Evolutionary conservation across 2,797 vertebrate species (phyloP), one percentile per base, ranked within the genome.

Genomic region (Dromococcyx pavoninus): DNA sequence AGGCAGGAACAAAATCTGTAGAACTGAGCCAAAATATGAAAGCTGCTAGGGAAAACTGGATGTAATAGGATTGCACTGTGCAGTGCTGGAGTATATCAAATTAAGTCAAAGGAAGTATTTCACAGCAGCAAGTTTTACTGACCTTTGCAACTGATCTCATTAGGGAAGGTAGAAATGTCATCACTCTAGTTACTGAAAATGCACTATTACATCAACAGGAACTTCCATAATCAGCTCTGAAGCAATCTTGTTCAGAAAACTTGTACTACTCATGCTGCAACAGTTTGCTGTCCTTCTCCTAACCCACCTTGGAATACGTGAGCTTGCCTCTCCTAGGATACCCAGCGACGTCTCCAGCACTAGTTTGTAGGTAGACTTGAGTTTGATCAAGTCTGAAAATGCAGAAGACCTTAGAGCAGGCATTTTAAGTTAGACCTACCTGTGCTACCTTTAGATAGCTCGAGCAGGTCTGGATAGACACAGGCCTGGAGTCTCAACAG

Each of bases 401-500:
- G 5, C 46, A 58, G 27, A 41, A 3, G 27, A 50, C 53, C 54
- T 87, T 32, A 16, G 27, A 88, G 33, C 17, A 12, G 7, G 9
- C n/a, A 84, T 17, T 48, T 66, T 27, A 46, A 93, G 44, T 0
- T 18, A 14, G 35, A 92, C 35, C 60, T 73, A 37, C 46, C 50
- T 69, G 17, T 17, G 16, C 35, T 79, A 28, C 64, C 27, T 77
- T 50, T 13, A 11, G 28, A 2, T 12, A 70, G 41, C 25, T 21
- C 9, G 10, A 11, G 24, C 50, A 30, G 54, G n/a, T 53, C 44
- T 24, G 44, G 64, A 61, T 32, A 89, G 39, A 61, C 37, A 39
- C 0, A 0, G n/a, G 22, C 24, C 61, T 53, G 14, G 30, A 74
- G 17, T 24, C 78, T 41, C 1, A 1, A 30, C 21, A 37, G 32